Base-by-base conservation (phyloP, 1,140 invertebrate genomes). In the Bombus superbus region DNA sequence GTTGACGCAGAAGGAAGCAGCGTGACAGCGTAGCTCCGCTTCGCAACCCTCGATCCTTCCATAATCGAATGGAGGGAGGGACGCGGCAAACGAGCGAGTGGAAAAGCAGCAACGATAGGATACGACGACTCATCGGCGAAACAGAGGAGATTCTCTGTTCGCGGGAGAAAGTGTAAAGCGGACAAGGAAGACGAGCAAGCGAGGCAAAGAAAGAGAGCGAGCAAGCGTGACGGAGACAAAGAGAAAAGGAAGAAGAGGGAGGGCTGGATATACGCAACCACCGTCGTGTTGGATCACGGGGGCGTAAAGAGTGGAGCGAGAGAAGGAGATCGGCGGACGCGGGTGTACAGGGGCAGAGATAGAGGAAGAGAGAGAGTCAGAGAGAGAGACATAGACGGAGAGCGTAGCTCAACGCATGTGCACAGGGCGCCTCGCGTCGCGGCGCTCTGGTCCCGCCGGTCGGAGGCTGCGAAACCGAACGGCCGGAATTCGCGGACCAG, bases 351-450 rank as follows among this genome's bases (percentile, higher is more conserved):
- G 84, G 85, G 80, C 86, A 87, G 88, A 88, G 90, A 75, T 15
- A 90, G 69, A 87, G 90, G 84, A 73, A 71, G 57, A 72, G 81
- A 77, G 83, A 81, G 83, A 68, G 89, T 89, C 82, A 85, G 73
- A 68, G 85, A 90, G 83, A 80, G 18, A 22, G 44, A 47, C 44
- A 47, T 47, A 47, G 90, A 90, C 62, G 86, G 89, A 82, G 75
- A 88, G 90, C 84, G 86, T 89, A 92, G 92, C 91, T 93, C 86
- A 94, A 95, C 95, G 95, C 95, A 95, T 95, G 95, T 95, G 95
- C 95, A 92, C 90, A 95, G 95, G 94, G 93, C 93, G 94, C 91
- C 91, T 93, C 92, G 94, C 94, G 94, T 94, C 94, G 94, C 94
- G 94, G 93, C 94, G 94, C 94, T 94, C 90, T 91, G 93, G 92